Evolutionary conservation across 1,140 invertebrate genomes (phyloP).

Genomic region (Goniozus legneri): DNA sequence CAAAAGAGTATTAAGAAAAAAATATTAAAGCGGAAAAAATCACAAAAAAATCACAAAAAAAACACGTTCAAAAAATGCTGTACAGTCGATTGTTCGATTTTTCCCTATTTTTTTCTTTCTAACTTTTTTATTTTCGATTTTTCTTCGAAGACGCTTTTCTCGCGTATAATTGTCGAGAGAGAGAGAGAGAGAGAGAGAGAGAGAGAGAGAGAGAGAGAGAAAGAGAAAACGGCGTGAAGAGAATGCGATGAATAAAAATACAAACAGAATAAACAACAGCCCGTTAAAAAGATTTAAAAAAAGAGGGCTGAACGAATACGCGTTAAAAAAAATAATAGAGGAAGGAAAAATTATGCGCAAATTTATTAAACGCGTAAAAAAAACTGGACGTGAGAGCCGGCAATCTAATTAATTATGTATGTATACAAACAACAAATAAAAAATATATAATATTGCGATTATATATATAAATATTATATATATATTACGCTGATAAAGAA

Average conservation of each 20-base stretch:
- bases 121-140: too few relatives aligned
- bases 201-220: slow-evolving; percentile 15
- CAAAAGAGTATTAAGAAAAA: not conserved
- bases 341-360: too few relatives aligned
- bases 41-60: slow-evolving; percentile 10
- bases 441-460: slow-evolving; percentile 52
- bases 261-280: slow-evolving; percentile 25
- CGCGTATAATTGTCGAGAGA: slow-evolving; percentile 7
- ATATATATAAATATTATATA: slow-evolving; percentile 52
- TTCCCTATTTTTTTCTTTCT: slow-evolving; percentile 14
- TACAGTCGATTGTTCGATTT: slow-evolving; percentile 20
- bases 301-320: not conserved
- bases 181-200: slow-evolving; percentile 15
- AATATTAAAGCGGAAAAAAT: not conserved
- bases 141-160: slow-evolving; percentile 24
- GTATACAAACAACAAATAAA: slow-evolving; percentile 52
- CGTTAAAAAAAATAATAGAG: slow-evolving; percentile 3
- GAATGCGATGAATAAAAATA: slow-evolving; percentile 10
- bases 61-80: slow-evolving; percentile 21
- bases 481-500: slow-evolving; percentile 23
- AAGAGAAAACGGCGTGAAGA: slow-evolving; percentile 17
- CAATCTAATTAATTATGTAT: slow-evolving; percentile 53
- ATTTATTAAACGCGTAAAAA: too few relatives aligned
- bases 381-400: slow-evolving; percentile 28
- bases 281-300: too few relatives aligned